phyloP scores from a whole-genome alignment of 2,113 vertebrate genomes.

The Crotalus horridus region DNA sequence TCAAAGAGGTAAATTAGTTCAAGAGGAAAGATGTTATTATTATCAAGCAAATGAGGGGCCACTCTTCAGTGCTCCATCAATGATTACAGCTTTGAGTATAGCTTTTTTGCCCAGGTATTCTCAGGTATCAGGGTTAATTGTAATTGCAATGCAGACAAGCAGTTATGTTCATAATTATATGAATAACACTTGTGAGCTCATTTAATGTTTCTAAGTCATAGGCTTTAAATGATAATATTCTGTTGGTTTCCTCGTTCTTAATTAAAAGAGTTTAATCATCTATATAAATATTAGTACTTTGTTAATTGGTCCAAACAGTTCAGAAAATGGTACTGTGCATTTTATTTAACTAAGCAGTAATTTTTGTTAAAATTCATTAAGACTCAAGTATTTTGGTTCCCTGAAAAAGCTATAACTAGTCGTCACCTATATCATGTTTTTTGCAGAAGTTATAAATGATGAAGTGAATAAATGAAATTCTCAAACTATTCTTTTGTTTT shows the following conservation, averaged over 20 bases:
- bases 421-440: neutral
- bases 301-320: conserved; percentile 5
- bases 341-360: neutral
- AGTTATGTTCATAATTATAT: conserved; percentile 31
- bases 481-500: neutral
- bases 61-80: conserved; percentile 23
- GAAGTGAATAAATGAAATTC: neutral
- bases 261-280: neutral
- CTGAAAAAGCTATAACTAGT: neutral
- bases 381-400: neutral
- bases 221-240: conserved; percentile 39
- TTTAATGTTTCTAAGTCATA: conserved; percentile 24
- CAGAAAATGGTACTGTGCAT: neutral
- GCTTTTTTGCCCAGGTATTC: conserved; percentile 19
- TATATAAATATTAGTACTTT: neutral
- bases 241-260: neutral
- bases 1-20: conserved; percentile 27
- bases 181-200: conserved; percentile 28
- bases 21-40: conserved; percentile 24
- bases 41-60: conserved; percentile 17
- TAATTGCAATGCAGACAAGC: conserved; percentile 42
- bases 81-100: conserved; percentile 3
- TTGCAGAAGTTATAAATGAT: neutral
- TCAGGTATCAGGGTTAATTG: conserved; percentile 40
- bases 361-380: conserved; percentile 1